Conservation (phyloP, 2,888 invertebrate genomes). For the Morinoia aosen region DNA sequence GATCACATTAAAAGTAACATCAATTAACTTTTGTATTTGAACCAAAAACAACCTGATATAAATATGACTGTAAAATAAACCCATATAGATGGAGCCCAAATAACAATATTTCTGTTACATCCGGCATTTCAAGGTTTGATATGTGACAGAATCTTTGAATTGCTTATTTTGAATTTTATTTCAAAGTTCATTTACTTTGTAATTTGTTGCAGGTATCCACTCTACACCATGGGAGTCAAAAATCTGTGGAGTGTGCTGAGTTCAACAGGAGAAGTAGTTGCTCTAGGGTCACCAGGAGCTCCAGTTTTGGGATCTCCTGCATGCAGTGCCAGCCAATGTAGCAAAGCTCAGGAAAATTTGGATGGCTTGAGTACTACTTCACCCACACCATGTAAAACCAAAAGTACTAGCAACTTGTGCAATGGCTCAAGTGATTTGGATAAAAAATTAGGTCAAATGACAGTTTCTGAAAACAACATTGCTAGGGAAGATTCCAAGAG, state of each 20-base stretch:
- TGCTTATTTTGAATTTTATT: too few species aligned
- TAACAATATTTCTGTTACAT: too few species aligned
- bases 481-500: constrained; percentile 77
- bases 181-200: neutral
- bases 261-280: constrained; percentile 83
- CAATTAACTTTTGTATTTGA: too few species aligned
- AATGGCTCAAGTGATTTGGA: neutral
- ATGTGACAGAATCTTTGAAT: too few species aligned
- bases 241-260: constrained; percentile 86
- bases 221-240: constrained; percentile 84
- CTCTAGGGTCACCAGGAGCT: constrained; percentile 72
- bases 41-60: too few species aligned
- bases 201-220: neutral
- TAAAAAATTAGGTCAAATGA: neutral
- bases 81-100: too few species aligned
- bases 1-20: too few species aligned
- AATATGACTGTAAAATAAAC: too few species aligned
- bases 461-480: neutral
- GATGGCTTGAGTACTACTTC: neutral
- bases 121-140: too few species aligned
- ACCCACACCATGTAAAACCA: neutral
- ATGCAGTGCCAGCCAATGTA: neutral
- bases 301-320: neutral
- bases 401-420: neutral
- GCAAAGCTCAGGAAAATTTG: neutral